phyloP scores from a whole-genome alignment of 2,888 invertebrate genomes.

The Apodemia mormo region DNA sequence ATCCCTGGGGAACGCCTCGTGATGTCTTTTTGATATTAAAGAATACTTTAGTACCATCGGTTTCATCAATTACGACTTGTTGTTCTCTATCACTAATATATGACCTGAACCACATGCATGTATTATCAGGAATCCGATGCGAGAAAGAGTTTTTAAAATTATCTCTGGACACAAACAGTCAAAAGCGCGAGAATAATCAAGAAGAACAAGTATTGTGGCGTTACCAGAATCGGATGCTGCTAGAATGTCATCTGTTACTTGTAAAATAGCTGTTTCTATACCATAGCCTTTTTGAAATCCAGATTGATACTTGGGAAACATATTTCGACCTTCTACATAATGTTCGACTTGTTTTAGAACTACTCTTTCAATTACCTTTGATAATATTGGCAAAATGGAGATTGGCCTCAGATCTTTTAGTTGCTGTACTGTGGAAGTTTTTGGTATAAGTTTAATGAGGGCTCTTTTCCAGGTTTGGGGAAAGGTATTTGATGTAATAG shows the following conservation, averaged over 20 bases:
- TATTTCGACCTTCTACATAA: neutral
- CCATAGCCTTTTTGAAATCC: too few relatives aligned
- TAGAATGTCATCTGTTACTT: conserved; percentile 28
- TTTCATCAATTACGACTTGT: conserved; percentile 21
- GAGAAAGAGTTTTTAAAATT: too few relatives aligned
- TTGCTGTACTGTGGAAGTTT: conserved; percentile 30
- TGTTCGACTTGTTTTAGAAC: neutral
- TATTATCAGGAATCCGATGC: conserved; percentile 25
- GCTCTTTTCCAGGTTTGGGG: conserved; percentile 41
- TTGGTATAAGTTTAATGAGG: conserved; percentile 38
- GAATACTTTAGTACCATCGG: neutral
- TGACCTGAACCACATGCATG: conserved; percentile 27
- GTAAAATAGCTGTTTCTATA: conserved; percentile 20
- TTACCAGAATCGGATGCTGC: neutral
- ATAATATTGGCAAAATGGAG: neutral
- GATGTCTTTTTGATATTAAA: conserved; percentile 8
- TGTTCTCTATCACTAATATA: conserved; percentile 26
- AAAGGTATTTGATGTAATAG: conserved; percentile 28
- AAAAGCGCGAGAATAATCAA: too few relatives aligned
- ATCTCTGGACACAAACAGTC: too few relatives aligned
- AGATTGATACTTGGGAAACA: neutral
- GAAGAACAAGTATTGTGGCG: too few relatives aligned
- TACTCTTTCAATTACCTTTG: neutral
- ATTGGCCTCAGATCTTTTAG: conserved; percentile 38
- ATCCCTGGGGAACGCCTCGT: conserved; percentile 20